Percentiles rank a stretch among this genome's conserved stretches.
These are phyloP conservation scores for Chaetops frenatus DNA, from an alignment of 2,113 vertebrate species.

Conservation along the genomic window DNA sequence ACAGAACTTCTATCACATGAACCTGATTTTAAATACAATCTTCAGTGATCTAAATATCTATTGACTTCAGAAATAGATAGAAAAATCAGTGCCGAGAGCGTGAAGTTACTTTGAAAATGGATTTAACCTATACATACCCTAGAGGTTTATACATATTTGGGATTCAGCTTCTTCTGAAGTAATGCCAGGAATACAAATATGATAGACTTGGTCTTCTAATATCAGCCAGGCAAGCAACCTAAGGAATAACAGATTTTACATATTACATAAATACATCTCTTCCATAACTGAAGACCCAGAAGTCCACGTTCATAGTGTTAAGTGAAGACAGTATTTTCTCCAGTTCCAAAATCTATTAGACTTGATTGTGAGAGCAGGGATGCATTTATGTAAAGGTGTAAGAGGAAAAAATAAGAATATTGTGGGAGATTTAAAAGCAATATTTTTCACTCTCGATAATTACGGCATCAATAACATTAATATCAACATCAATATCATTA, in stretches of 20 bases:
- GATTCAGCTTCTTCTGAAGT: background rate
- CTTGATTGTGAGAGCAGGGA: background rate
- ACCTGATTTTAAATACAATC: background rate
- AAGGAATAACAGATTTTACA: background rate
- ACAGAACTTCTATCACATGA: background rate
- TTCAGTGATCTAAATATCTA: background rate
- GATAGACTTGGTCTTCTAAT: background rate
- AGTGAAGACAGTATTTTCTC: background rate
- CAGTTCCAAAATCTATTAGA: background rate
- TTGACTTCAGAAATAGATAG: background rate
- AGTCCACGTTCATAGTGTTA: background rate
- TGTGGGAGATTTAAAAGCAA: background rate
- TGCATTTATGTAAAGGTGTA: background rate
- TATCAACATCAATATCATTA: background rate
- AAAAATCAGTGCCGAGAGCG: background rate
- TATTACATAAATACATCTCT: background rate
- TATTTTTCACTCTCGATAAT: background rate
- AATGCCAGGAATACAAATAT: background rate
- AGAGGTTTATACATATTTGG: background rate
- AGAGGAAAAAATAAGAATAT: background rate
- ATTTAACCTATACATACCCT: constrained; percentile 14
- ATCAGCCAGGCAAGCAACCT: background rate
- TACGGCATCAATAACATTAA: background rate
- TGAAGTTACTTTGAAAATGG: background rate
- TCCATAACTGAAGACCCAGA: background rate